Percentiles rank a stretch among this genome's conserved stretches.
phyloP scores from a whole-genome alignment of 2,888 invertebrate species.

The Ectropis crepuscularia region DNA sequence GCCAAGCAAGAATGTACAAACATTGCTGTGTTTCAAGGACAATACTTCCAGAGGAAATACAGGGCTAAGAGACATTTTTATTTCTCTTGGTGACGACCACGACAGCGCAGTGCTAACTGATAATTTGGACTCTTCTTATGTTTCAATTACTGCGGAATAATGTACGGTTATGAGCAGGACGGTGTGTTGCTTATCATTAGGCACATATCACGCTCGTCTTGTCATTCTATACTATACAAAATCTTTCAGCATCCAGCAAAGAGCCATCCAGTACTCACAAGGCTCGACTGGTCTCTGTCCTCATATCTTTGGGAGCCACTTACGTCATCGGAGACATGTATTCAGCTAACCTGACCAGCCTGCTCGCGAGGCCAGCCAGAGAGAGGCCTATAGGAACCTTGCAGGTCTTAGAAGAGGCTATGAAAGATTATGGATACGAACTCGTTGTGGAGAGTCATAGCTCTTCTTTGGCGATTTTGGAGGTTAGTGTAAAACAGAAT shows the following conservation, averaged over 20 bases:
- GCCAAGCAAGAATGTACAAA: no score
- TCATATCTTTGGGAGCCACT: conserved; percentile 90
- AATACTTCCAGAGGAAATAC: no score
- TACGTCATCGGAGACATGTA: conserved; percentile 92
- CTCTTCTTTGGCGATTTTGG: conserved; percentile 88
- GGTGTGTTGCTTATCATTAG: no score
- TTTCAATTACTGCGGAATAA: no score
- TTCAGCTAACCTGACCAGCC: conserved; percentile 90
- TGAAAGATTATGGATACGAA: conserved; percentile 86
- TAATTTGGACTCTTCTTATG: no score
- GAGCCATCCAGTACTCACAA: conserved; percentile 87
- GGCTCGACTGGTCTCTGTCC: conserved; percentile 87
- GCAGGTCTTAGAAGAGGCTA: conserved; percentile 87
- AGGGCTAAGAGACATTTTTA: no score
- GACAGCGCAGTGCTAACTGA: no score
- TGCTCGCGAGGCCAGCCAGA: conserved; percentile 89
- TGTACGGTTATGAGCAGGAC: no score
- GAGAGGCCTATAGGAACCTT: conserved; percentile 89
- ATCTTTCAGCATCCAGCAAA: conserved; percentile 77
- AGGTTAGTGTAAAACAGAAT: conserved; percentile 70
- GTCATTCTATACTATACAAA: no score
- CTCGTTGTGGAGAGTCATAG: conserved; percentile 90
- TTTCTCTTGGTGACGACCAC: no score
- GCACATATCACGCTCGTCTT: no score
- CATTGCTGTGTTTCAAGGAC: no score